Base-by-base conservation (phyloP, 2,113 vertebrate genomes). In the Myotis lucifugus region DNA sequence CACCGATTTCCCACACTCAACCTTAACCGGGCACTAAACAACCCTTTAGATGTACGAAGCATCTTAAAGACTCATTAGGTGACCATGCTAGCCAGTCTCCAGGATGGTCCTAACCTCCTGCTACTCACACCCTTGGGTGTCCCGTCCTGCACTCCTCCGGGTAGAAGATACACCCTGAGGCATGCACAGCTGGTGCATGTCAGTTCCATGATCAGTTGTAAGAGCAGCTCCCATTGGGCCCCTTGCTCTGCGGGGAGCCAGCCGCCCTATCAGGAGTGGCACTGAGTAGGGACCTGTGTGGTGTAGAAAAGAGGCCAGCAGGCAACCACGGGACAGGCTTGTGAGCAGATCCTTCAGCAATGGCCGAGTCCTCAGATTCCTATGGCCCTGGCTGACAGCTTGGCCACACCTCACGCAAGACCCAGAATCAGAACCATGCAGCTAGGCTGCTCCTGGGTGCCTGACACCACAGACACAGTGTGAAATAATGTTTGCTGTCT, bases 11-110 rank as follows among this genome's bases (percentile, higher is more conserved):
- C 81, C 23, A 42, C 19, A 66, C 29, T 76, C 23, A 85, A 87
- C 52, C 21, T 17, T 82, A 94, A 40, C 23, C 73, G 37, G 59
- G 87, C 19, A 76, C 89, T 84, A 83, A 97, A 72, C 12, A 74
- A 73, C 23, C 8, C 18, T 91, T 76, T 15, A 61, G 37, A 27
- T 59, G 27, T 70, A 34, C 37, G 17, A 78, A 86, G 72, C 72
- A 37, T 42, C 34, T 14, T 32, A 25, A 61, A 69, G 67, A 67
- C 34, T 48, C 23, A 61, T 29, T 34, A 87, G 81, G 40, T 69
- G 48, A 81, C 29, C 23, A 12, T 18, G 34, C 76, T 29, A 78
- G 48, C 69, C 50, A 54, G 19, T 32, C 50, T 86, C 78, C 17
- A 56, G 79, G 73, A 29, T 17, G 64, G 34, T 14, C 29, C 52